Conservation (phyloP, 2,113 vertebrate species). For the Empidonax alnorum region DNA sequence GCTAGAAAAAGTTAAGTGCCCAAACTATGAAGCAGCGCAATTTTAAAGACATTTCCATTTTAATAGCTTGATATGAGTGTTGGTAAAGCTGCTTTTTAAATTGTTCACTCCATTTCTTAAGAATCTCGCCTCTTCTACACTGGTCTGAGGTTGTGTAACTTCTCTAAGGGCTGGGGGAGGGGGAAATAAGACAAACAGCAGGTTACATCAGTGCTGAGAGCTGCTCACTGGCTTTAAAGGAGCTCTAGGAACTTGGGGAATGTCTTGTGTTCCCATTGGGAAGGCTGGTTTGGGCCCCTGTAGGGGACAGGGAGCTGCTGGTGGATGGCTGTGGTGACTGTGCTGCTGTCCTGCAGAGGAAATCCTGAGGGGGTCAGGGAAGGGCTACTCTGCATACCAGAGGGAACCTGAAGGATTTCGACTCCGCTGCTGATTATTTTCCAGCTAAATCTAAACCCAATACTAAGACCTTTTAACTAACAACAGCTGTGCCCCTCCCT, state of each 20-base stretch:
- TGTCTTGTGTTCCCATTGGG: neutral
- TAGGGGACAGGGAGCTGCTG: neutral
- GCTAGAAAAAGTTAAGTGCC: neutral
- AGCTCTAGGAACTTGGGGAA: neutral
- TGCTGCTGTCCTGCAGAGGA: neutral
- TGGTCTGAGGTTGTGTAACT: neutral
- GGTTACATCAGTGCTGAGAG: neutral
- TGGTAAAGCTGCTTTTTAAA: neutral
- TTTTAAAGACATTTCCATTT: neutral
- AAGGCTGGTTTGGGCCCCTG: neutral
- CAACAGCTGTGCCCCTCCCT: rapidly evolving
- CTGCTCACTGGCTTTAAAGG: neutral
- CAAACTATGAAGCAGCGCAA: neutral
- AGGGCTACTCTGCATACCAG: neutral
- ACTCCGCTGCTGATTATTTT: neutral
- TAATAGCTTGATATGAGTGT: neutral
- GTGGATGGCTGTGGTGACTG: neutral
- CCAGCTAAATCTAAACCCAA: neutral
- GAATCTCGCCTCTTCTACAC: neutral
- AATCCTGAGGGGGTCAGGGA: neutral
- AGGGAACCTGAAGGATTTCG: neutral
- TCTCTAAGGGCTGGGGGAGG: neutral
- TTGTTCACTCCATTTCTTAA: neutral
- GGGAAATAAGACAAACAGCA: neutral
- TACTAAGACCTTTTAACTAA: neutral